Evolutionary conservation across 2,797 vertebrate genomes (phyloP), one percentile per base, ranked within the genome.

Genomic region (Podarcis siculus): DNA sequence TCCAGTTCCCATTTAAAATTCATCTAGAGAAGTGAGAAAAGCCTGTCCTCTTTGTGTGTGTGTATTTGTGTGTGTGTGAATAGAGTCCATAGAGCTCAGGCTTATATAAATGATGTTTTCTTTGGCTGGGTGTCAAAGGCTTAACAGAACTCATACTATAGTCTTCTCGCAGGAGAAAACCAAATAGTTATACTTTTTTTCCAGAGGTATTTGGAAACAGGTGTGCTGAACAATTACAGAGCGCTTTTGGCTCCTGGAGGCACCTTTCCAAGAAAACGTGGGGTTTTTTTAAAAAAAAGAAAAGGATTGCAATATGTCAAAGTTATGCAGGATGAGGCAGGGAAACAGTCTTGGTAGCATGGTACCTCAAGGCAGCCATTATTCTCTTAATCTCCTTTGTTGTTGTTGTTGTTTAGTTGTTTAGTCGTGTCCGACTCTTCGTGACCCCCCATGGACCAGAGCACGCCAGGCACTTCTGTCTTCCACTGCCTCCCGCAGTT

Each of bases 191-290:
- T 72, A 55, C n/a, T 55, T 79, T 55, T 79, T 55, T 96, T 97
- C 96, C 96, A 96, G 94, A 95, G 95, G 95, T 97, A 95, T 96
- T 97, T 95, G 95, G 93, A 95, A 97, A 94, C 97, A 97, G 97
- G 97, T 97, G 97, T 96, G 95, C 91, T 0, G 89, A 95, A 96
- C 95, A 97, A 96, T 96, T 96, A 96, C 92, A 92, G 90, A 94
- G 94, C 89, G 93, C 94, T 94, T 95, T 94, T 66, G 93, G 92
- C 93, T 95, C 94, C 94, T 83, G 84, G 87, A 94, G 96, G 95
- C 94, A 89, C n/a, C 39, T 49, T 93, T 97, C 93, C 95, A 96
- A 95, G 91, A 96, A 94, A 89, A 79, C 30, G 35, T 89, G 92
- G 49, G 3, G 1, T 94, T 91, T 86, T 94, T 86, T 93, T 94